Base-by-base conservation (phyloP, 1,140 invertebrate genomes). In the Cotesia chilonis region DNA sequence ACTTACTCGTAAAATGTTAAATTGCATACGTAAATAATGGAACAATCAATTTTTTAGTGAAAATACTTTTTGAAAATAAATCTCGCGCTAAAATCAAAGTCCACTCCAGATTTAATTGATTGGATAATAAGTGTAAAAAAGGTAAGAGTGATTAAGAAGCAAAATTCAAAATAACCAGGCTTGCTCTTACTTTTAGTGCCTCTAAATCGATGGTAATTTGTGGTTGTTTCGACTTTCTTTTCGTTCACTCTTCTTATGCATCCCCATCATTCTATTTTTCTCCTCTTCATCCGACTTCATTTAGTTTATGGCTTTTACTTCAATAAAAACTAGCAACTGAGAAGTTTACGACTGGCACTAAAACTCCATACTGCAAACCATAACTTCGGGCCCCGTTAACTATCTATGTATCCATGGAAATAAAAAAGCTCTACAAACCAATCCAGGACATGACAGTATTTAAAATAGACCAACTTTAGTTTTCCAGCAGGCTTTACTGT, bases 151-250 rank as follows among this genome's bases (percentile, higher is more conserved):
- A 17, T 36, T 66, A 52, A 37, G 20, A 68, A 12, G 55, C 70
- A 41, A 54, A 74, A 63, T 47, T 63, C 60, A 73, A 51, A 73
- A 73, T 71, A 66, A 67, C 71, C 54, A 60, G 47, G 28, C 55
- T 75, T 14, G 10, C 36, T 20, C 12, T 67, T 36, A 65, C 63
- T 73, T 75, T 76, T 76, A 75, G 52, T 61, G 71, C 14, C 55
- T 71, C 57, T 71, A 74, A 74, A 76, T 76, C 73, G 73, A 68
- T 76, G 73, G 63, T 75, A 78, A 76, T 76, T 76, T 70, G 76
- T 66, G 76, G 73, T 69, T 60, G 70, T 71, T 61, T 67, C 54
- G 72, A 61, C 51, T n/a, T 67, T 35, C 61, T 72, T 69, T 61
- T 51, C 41, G 37, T 52, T 67, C 20, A 28, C 74, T 59, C 9